Percentiles rank a stretch among this genome's conserved stretches.
phyloP scores from a whole-genome alignment of 2,797 vertebrate genomes.

The Silurus lanzhouensis region DNA sequence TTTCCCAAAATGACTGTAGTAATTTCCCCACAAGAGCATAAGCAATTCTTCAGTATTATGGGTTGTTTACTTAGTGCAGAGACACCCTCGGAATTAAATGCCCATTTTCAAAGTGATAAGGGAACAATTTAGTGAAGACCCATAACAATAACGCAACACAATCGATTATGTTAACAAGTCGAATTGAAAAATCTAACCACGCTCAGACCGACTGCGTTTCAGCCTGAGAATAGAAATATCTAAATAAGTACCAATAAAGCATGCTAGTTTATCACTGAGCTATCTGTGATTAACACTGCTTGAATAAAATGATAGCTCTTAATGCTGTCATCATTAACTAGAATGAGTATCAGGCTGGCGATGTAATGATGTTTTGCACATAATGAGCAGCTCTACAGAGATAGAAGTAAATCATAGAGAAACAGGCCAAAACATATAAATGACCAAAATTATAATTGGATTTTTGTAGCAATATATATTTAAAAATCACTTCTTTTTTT shows the following conservation, averaged over 20 bases:
- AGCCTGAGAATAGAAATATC: slow-evolving; percentile 37
- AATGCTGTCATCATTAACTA: slow-evolving; percentile 29
- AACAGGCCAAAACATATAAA: slow-evolving; percentile 12
- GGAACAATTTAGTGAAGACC: slow-evolving; percentile 38
- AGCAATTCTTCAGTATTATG: slow-evolving; percentile 39
- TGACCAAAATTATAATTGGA: neutral
- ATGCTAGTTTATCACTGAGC: slow-evolving; percentile 67
- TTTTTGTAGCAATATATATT: neutral
- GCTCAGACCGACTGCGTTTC: slow-evolving; percentile 56
- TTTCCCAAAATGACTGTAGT: slow-evolving; percentile 29
- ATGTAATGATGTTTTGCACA: slow-evolving; percentile 33
- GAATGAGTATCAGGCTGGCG: slow-evolving; percentile 25
- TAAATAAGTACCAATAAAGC: slow-evolving; percentile 66
- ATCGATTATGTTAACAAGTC: slow-evolving; percentile 49
- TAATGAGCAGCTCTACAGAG: slow-evolving; percentile 24
- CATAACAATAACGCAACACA: slow-evolving; percentile 45
- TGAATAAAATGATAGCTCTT: slow-evolving; percentile 34
- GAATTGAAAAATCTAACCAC: slow-evolving; percentile 56
- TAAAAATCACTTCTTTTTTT: neutral
- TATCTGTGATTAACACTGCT: slow-evolving; percentile 40
- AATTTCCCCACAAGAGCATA: slow-evolving; percentile 29
- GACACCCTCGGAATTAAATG: slow-evolving; percentile 38
- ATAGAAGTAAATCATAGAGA: slow-evolving; percentile 18
- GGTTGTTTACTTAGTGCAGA: slow-evolving; percentile 29
- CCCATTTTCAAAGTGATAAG: slow-evolving; percentile 32